Evolutionary conservation across 2,113 vertebrate species (phyloP).

Genomic region (Elaphurus davidianus): DNA sequence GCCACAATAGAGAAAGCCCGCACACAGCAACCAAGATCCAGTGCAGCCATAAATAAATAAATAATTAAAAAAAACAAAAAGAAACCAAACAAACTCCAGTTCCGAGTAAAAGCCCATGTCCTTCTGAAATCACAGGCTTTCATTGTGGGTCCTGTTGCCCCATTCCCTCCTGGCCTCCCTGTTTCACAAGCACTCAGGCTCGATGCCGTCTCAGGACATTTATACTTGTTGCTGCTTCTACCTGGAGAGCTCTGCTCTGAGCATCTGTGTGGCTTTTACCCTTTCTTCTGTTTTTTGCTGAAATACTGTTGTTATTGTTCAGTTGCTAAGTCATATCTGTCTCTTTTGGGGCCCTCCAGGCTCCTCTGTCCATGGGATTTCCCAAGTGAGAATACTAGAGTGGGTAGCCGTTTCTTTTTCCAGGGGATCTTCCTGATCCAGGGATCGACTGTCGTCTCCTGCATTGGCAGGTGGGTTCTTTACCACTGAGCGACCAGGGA

Average conservation of each 20-base stretch:
- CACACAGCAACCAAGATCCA: not conserved
- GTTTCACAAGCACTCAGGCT: not conserved
- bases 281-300: not conserved
- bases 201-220: not conserved
- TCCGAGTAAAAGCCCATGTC: not conserved
- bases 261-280: not conserved
- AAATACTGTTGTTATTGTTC: not conserved
- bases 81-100: not conserved
- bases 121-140: not conserved
- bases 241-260: not conserved
- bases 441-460: accelerated
- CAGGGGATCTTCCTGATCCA: accelerated
- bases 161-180: not conserved
- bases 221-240: not conserved
- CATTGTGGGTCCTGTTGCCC: not conserved
- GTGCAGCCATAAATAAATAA: not conserved
- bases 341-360: not conserved
- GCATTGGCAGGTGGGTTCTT: not conserved
- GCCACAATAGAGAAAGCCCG: not conserved
- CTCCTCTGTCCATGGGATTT: not conserved
- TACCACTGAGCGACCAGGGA: not conserved
- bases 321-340: not conserved
- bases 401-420: not conserved
- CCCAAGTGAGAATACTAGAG: not conserved
- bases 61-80: not conserved